Conservation (phyloP, 2,797 vertebrate genomes). For the Gadopsis marmoratus region DNA sequence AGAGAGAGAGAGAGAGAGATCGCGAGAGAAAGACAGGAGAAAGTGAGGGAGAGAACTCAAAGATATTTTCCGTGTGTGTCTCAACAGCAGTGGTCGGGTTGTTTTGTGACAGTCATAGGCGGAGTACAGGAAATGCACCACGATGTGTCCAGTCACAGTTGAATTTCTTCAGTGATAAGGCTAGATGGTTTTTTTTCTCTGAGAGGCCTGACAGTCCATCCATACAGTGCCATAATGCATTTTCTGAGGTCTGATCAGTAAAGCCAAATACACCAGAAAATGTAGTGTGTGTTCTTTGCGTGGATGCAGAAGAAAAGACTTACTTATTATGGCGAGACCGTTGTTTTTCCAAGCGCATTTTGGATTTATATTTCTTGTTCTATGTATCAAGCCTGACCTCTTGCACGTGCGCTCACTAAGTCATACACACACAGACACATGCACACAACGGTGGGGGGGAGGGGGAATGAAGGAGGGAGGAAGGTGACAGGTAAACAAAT, state of each 20-base stretch:
- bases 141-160: constrained; percentile 75
- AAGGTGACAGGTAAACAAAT: constrained; percentile 88
- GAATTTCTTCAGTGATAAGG: constrained; percentile 72
- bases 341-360: neutral
- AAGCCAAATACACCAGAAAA: constrained; percentile 43
- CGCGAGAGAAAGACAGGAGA: constrained; percentile 13
- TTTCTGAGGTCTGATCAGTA: constrained; percentile 45
- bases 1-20: neutral
- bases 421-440: constrained; percentile 31
- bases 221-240: constrained; percentile 36
- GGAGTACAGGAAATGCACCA: constrained; percentile 70
- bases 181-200: constrained; percentile 53
- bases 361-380: constrained; percentile 20
- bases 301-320: neutral
- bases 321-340: neutral
- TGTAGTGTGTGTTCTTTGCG: neutral
- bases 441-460: constrained; percentile 42
- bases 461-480: constrained; percentile 75
- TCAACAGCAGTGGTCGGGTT: constrained; percentile 73
- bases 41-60: constrained; percentile 36
- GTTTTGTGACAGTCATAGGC: constrained; percentile 75
- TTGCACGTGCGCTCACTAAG: constrained; percentile 31
- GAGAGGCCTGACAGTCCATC: constrained; percentile 58
- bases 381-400: constrained; percentile 63
- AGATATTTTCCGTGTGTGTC: constrained; percentile 57